Base-by-base conservation (phyloP, 2,888 invertebrate species). In the Torymus texanus region DNA sequence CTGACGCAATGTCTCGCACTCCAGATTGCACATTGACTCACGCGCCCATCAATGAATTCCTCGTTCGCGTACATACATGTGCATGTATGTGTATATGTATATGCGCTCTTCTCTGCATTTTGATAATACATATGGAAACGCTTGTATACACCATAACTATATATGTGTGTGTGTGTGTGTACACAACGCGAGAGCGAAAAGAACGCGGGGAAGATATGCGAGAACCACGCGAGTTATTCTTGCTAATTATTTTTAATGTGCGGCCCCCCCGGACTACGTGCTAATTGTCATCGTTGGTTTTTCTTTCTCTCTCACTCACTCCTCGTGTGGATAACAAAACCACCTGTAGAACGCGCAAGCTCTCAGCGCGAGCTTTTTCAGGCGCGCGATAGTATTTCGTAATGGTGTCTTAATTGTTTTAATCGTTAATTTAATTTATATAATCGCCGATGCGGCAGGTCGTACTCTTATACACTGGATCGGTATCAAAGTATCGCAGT, bases 161-260 rank as follows among this genome's bases (percentile, higher is more conserved):
- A 41, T 5, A 41, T 5, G 1, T 41, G 8, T 41, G 8, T 41
- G 4, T 5, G 3, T 29, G 5, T 29, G 3, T 29, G 8, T 41
- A 51, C n/a, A 65, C 12, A 21, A 41, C 11, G 61, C 18, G 61
- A 11, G 62, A 51, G 18, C 13, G 24, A 21, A 10, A 73, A 72
- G 84, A 84, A 50, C 13, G 51, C 2, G 18, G 11, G 53, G 18
- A 77, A 80, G 56, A 71, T 66, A 78, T 71, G 72, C 73, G 11
- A 53, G 61, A 71, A 53, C 29, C 29, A 80, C 56, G 80, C 75
- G 62, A 81, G 66, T 56, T 73, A 81, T 81, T 70, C 75, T 56
- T 13, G 59, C 74, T 78, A 81, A 81, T 83, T 82, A 78, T 79
- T 82, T 82, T 75, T 80, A 70, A 78, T 78, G 77, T 75, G 62